Conservation (phyloP, 2,797 vertebrate species). For the Aeoliscus strigatus region DNA sequence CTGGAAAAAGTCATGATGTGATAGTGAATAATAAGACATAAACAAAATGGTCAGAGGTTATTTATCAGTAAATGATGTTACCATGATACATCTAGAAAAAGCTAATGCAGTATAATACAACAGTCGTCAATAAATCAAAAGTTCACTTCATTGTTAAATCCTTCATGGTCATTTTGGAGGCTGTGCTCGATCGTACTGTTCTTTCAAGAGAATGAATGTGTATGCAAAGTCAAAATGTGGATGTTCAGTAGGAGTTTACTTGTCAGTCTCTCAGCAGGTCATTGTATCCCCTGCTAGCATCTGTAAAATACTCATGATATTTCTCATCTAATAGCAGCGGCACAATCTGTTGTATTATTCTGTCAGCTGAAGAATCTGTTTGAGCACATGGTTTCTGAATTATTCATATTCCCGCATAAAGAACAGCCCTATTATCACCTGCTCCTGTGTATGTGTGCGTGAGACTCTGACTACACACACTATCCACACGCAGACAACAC, state of each 20-base stretch:
- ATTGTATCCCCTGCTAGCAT: slow-evolving; percentile 31
- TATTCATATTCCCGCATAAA: slow-evolving; percentile 68
- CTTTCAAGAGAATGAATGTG: too few species aligned
- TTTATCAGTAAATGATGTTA: too few species aligned
- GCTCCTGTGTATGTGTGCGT: slow-evolving; percentile 44
- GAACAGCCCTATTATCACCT: slow-evolving; percentile 70
- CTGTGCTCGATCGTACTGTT: too few species aligned
- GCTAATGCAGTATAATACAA: too few species aligned
- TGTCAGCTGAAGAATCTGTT: slow-evolving; percentile 66
- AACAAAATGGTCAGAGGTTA: slow-evolving; percentile 7
- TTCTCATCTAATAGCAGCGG: slow-evolving; percentile 52
- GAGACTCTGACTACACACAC: slow-evolving; percentile 18
- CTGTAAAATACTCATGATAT: slow-evolving; percentile 54
- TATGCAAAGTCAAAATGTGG: neutral
- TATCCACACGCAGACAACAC: neutral
- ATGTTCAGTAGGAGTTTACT: slow-evolving; percentile 12
- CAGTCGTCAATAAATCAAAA: too few species aligned
- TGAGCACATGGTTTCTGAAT: slow-evolving; percentile 66
- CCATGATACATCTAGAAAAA: too few species aligned
- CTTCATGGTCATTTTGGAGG: too few species aligned
- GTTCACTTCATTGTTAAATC: too few species aligned
- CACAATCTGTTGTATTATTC: slow-evolving; percentile 61
- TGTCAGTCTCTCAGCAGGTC: slow-evolving; percentile 15
- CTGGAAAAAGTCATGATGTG: neutral
- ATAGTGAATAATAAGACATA: slow-evolving; percentile 12